Evolutionary conservation across 2,797 vertebrate genomes (phyloP), one percentile per base, ranked within the genome.

Genomic region (Enteromius trimaculatus): DNA sequence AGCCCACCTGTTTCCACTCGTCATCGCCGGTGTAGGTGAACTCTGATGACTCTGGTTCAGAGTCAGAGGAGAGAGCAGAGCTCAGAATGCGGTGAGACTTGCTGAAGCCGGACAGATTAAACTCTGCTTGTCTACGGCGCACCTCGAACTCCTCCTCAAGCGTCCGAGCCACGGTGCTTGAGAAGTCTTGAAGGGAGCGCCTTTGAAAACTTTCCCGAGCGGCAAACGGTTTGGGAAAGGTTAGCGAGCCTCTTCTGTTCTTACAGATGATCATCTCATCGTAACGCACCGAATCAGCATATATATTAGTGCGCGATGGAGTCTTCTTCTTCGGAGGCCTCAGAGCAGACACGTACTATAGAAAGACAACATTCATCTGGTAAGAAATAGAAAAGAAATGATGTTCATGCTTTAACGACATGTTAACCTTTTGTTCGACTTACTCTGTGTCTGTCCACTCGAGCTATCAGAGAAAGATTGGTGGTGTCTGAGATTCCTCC

Each of bases 401-500:
- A 55, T 9, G 8, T 64, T 71, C 21, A 6, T 8, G 47, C 37
- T 19, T 77, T 34, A 55, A 14, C 3, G 26, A 77, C 51, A 72
- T 31, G 19, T 4, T 64, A 37, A 47, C 21, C 10, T 0, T 53
- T 47, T 64, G 26, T 69, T 70, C 3, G 44, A 81, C 92, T 89
- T 93, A 99, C 97, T 87, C 91, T 96, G 88, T 96, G 93, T 87
- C 98, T 95, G 91, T 96, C 93, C 83, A 97, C 85, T 89, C 92
- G 95, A 87, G 94, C 92, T 60, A 99, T 91, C 82, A 96, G 9
- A 0, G 94, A 81, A 85, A 99, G 93, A 88, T 99, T 96, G 0
- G 96, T 99, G 88, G 78, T 93, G 84, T 97, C 94, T 0, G 98
- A 98, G 87, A 99, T 94, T 9, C 98, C 98, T 0, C 98, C 97